phyloP scores from a whole-genome alignment of 1,140 invertebrate species.

The Oedothorax gibbosus region DNA sequence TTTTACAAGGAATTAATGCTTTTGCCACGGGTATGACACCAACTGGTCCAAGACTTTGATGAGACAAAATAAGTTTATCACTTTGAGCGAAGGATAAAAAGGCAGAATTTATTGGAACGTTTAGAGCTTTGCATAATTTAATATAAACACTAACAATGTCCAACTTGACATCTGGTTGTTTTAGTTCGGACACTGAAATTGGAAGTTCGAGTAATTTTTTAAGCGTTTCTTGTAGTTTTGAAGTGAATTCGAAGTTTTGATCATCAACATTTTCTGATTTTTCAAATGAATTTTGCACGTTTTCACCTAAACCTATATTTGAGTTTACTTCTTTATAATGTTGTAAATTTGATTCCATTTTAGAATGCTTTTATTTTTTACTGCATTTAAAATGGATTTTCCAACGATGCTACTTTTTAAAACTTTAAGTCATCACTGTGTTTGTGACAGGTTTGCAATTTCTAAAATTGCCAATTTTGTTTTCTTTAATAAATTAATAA shows the following conservation, averaged over 20 bases:
- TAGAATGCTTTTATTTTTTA: too few species aligned
- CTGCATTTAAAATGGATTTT: too few species aligned
- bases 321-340: too few species aligned
- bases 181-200: neutral
- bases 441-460: too few species aligned
- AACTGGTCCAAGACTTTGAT: slow-evolving; percentile 1
- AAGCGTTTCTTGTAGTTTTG: neutral
- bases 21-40: slow-evolving; percentile 38
- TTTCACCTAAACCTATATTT: neutral
- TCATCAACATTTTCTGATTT: neutral
- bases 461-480: too few species aligned
- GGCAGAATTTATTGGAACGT: slow-evolving; percentile 9
- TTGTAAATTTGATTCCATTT: too few species aligned
- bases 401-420: too few species aligned
- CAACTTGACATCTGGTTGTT: neutral
- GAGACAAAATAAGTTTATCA: slow-evolving; percentile 31
- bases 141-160: neutral
- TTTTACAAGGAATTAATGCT: neutral
- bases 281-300: neutral
- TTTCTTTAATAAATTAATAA: too few species aligned
- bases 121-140: slow-evolving; percentile 29
- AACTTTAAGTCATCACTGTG: too few species aligned
- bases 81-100: slow-evolving; percentile 3
- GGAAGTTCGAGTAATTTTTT: slow-evolving; percentile 15
- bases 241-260: neutral